A percentile compares a stretch with the other conserved stretches of the same genome.
phyloP scores from a whole-genome alignment of 2,113 vertebrate genomes.

The Semicossyphus pulcher region DNA sequence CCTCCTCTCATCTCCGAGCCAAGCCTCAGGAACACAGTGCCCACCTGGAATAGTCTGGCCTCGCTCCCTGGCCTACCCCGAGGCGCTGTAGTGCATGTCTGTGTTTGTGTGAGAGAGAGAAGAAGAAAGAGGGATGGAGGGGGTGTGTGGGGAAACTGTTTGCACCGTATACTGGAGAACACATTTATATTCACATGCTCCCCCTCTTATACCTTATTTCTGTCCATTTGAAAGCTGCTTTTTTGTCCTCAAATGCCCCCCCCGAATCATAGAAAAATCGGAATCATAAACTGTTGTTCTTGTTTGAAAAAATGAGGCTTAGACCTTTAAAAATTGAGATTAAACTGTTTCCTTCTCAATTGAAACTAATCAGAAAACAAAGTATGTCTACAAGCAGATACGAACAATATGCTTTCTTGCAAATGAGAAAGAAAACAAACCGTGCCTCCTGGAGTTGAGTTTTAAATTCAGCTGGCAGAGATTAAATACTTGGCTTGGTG shows the following conservation, averaged over 20 bases:
- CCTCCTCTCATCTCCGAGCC: constrained; percentile 67
- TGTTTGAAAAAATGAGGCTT: constrained; percentile 1
- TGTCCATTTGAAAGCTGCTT: constrained; percentile 38
- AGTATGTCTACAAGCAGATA: not conserved
- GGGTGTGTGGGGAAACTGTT: constrained; percentile 20
- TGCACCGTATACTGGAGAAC: constrained; percentile 27
- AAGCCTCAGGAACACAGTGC: constrained; percentile 63
- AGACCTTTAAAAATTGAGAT: not conserved
- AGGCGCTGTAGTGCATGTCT: constrained; percentile 38
- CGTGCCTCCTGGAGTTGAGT: not conserved
- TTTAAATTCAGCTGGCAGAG: not conserved
- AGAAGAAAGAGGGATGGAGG: not conserved
- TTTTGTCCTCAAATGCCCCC: constrained; percentile 37
- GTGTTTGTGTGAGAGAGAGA: constrained; percentile 38
- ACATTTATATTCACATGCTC: constrained; percentile 39
- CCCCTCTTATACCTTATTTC: constrained; percentile 12
- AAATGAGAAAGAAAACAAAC: not conserved
- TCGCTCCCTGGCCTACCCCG: constrained; percentile 67
- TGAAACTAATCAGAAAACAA: not conserved
- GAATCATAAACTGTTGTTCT: not conserved
- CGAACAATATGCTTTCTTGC: not conserved
- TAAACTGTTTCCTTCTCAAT: not conserved
- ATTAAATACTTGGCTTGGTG: not conserved
- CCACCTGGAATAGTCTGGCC: constrained; percentile 79
- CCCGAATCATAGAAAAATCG: no score